Base-by-base conservation (phyloP, 2,797 vertebrate genomes). In the Galagoides demidoff region DNA sequence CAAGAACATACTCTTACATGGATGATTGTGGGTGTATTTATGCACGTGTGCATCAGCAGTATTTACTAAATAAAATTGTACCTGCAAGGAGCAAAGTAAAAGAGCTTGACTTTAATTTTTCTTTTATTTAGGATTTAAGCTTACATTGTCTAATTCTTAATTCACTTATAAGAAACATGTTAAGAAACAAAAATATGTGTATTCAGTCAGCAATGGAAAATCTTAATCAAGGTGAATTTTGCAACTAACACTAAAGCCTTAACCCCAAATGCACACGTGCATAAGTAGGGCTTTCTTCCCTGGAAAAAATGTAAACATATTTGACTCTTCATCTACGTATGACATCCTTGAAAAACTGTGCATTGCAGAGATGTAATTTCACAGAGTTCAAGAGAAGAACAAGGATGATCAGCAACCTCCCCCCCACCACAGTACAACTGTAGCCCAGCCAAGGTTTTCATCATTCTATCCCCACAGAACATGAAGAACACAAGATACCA, bases 281-380 rank as follows among this genome's bases (percentile, higher is more conserved):
- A 68, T 70, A 45, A 49, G 77, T 31, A 63, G 10, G 9, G 0
- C 25, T 89, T 66, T 39, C 11, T 20, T 85, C 29, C 55, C 61
- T 78, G 12, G 23, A 94, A 43, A 43, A 43, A 87, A 91, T 13
- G 1, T n/a, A 83, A 90, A 77, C 6, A 19, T 37, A 78, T 71
- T 88, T 61, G 39, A 57, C 7, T 52, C 27, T 52, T 84, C 85
- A 0, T 61, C 45, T 90, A 49, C 25, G n/a, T 0, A 76, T 84
- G 49, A 96, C 61, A 71, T 37, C 95, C 96, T 97, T 92, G 27
- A 66, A 97, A 95, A 97, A 87, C 27, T 88, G 88, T 77, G 34
- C 23, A 55, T 71, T 90, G 90, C 70, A 95, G 84, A 64, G 76
- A 94, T 43, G 19, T 49, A 45, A 95, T 92, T 96, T 96, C 90